Percentiles rank a stretch among this genome's conserved stretches.
Evolutionary conservation across 2,797 vertebrate species (phyloP).

Genomic region (Loris lydekkerianus): DNA sequence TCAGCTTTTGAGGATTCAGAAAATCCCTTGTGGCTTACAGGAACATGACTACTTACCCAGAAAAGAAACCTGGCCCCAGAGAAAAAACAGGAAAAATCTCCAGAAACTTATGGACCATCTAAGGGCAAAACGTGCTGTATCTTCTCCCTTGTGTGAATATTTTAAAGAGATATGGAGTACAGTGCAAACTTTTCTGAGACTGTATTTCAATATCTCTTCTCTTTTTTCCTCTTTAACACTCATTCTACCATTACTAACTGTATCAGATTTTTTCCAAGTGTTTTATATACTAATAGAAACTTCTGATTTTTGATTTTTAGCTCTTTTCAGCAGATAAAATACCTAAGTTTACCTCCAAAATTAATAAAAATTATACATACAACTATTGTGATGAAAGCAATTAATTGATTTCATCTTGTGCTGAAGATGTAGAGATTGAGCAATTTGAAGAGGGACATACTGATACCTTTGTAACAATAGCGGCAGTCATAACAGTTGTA

Average conservation of each 20-base stretch:
- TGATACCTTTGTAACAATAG: neutral
- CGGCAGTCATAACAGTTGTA: neutral
- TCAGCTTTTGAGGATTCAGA: constrained; percentile 84
- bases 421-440: constrained; percentile 25
- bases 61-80: constrained; percentile 85
- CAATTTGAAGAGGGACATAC: neutral
- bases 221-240: neutral
- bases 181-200: neutral
- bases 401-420: constrained; percentile 51
- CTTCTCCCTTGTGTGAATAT: constrained; percentile 31
- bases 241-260: neutral
- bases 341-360: neutral
- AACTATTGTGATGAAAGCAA: neutral
- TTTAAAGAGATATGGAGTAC: neutral
- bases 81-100: constrained; percentile 82
- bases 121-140: neutral
- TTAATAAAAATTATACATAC: constrained; percentile 56
- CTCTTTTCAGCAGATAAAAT: neutral
- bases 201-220: neutral
- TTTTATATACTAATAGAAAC: constrained; percentile 43
- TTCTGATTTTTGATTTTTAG: constrained; percentile 55
- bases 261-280: neutral
- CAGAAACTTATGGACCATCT: constrained; percentile 60
- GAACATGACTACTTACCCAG: constrained; percentile 81
- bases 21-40: constrained; percentile 69